Evolutionary conservation across 2,888 invertebrate species (phyloP).

Genomic region (Tipula confusa): DNA sequence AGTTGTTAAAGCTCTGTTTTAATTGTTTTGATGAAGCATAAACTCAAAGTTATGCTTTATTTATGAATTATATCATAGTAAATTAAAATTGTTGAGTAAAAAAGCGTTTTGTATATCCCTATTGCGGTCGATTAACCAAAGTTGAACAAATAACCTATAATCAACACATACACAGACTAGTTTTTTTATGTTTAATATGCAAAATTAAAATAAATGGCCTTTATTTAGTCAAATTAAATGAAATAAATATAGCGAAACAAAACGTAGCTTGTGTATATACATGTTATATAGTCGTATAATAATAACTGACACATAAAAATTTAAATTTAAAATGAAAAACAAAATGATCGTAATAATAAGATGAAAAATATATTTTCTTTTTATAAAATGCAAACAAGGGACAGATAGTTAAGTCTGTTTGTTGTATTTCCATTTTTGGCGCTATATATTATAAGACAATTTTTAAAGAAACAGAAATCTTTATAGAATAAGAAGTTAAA

Average conservation of each 20-base stretch:
- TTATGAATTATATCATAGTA: no score
- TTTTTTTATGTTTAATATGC: background rate
- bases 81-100: no score
- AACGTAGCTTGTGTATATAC: background rate
- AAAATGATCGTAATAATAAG: background rate
- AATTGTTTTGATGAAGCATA: no score
- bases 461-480: background rate
- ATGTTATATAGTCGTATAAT: background rate
- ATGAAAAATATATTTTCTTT: constrained; percentile 7
- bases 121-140: background rate
- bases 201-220: no score
- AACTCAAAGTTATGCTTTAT: no score
- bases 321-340: background rate
- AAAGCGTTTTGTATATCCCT: no score
- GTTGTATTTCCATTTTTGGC: background rate
- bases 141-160: background rate
- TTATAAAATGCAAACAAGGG: background rate
- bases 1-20: no score
- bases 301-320: background rate
- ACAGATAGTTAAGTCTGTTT: background rate
- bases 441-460: background rate
- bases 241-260: background rate
- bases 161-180: background rate
- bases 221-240: background rate
- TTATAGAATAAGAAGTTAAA: background rate